Evolutionary conservation across 2,113 vertebrate species (phyloP).

Genomic region (Salminus brasiliensis): DNA sequence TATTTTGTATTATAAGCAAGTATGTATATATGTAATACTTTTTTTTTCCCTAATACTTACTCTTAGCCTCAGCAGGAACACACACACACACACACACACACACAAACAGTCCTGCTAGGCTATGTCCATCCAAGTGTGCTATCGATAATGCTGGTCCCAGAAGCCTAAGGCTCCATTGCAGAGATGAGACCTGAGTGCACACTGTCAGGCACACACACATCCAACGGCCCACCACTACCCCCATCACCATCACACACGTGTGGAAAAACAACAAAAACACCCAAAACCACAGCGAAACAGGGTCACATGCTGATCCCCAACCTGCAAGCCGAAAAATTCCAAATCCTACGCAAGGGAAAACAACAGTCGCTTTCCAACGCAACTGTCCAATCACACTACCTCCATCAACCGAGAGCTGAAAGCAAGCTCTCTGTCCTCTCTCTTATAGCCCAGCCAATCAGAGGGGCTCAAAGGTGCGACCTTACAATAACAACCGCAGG

Average conservation of each 20-base stretch:
- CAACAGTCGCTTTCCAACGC: background rate
- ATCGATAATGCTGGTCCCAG: constrained; percentile 1
- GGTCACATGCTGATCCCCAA: background rate
- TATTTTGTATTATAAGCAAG: no score
- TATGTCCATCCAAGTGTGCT: constrained; percentile 27
- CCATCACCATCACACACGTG: background rate
- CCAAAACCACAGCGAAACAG: background rate
- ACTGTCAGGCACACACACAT: constrained; percentile 20
- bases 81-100: background rate
- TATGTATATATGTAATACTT: background rate
- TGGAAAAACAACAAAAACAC: background rate
- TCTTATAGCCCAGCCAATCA: background rate
- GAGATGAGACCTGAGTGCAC: constrained; percentile 49
- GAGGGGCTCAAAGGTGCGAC: background rate
- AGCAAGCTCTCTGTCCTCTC: background rate
- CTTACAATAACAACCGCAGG: background rate
- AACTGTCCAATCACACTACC: background rate
- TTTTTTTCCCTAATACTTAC: no score
- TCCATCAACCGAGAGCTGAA: background rate
- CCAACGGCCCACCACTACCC: background rate
- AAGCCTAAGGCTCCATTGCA: background rate
- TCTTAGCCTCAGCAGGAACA: background rate
- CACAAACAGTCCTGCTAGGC: constrained; percentile 32
- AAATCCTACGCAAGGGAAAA: background rate
- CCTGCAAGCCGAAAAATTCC: background rate